These are phyloP conservation scores for Ceratosolen fusciceps DNA, from an alignment of 1,140 invertebrate species.

Conservation along the genomic window DNA sequence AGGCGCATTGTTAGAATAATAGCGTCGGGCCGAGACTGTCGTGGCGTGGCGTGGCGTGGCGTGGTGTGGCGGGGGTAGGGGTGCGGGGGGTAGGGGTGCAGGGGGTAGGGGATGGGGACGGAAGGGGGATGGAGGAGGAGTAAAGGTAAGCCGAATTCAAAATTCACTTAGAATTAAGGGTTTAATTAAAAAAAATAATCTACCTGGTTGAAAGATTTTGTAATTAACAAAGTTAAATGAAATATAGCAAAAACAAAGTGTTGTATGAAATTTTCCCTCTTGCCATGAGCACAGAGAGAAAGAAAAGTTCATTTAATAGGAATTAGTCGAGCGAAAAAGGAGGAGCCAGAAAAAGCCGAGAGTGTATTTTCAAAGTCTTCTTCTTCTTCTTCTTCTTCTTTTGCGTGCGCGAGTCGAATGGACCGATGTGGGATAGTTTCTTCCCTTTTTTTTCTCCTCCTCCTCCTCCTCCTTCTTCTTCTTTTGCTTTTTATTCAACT, in stretches of 20 bases:
- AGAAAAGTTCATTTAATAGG: neutral
- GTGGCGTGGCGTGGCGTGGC: no score
- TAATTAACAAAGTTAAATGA: constrained; percentile 14
- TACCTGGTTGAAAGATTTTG: neutral
- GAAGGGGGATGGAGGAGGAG: neutral
- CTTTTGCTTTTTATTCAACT: neutral
- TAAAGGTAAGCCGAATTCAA: neutral
- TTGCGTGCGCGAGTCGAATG: neutral
- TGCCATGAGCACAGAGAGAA: neutral
- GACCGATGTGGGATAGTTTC: neutral
- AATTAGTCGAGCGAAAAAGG: neutral
- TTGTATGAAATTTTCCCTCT: neutral
- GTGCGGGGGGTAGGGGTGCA: no score
- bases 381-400: neutral
- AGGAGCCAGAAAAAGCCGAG: neutral
- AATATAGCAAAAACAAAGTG: constrained; percentile 5
- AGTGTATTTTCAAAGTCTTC: neutral
- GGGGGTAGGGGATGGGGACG: no score
- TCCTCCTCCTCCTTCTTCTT: neutral
- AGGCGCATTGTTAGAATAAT: no score
- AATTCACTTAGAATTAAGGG: neutral
- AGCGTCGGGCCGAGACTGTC: no score
- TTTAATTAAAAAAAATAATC: constrained; percentile 1
- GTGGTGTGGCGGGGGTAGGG: no score
- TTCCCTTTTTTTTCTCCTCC: no score